Percentiles rank a stretch among this genome's conserved stretches.
Conservation (phyloP, 2,888 invertebrate genomes). For the Euproctis similis region DNA sequence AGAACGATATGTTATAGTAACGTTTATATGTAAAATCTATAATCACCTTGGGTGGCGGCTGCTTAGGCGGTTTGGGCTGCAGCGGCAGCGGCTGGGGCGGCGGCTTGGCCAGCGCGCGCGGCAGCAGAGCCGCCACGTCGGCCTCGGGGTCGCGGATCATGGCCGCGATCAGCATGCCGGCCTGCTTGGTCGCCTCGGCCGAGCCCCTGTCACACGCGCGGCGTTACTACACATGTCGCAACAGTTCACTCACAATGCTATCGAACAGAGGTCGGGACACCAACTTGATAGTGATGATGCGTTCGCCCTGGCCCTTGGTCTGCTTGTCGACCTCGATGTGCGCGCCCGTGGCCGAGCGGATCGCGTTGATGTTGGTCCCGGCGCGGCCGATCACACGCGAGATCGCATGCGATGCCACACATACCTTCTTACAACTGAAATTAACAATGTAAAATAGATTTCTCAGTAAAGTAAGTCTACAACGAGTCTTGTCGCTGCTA, state of each 20-base stretch:
- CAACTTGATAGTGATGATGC: slow-evolving; percentile 95
- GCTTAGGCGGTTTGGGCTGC: slow-evolving; percentile 65
- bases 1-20: too few relatives aligned
- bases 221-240: too few relatives aligned
- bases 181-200: slow-evolving; percentile 93
- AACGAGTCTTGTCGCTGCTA: too few relatives aligned
- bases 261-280: slow-evolving; percentile 21
- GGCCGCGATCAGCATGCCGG: slow-evolving; percentile 91
- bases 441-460: too few relatives aligned
- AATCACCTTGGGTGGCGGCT: slow-evolving; percentile 48
- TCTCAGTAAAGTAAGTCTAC: too few relatives aligned
- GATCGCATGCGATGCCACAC: slow-evolving; percentile 95
- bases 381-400: slow-evolving; percentile 98
- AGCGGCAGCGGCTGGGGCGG: slow-evolving; percentile 76
- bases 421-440: slow-evolving; percentile 89
- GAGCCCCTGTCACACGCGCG: slow-evolving; percentile 86
- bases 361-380: slow-evolving; percentile 98
- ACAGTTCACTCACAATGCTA: too few relatives aligned
- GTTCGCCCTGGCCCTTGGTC: slow-evolving; percentile 93
- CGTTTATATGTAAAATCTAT: background rate
- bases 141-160: slow-evolving; percentile 97
- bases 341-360: slow-evolving; percentile 96
- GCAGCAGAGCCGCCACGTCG: slow-evolving; percentile 88
- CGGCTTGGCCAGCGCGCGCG: slow-evolving; percentile 75
- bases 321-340: slow-evolving; percentile 99